Evolutionary conservation across 1,140 invertebrate genomes (phyloP).

Genomic region (Parapsyche elsis): DNA sequence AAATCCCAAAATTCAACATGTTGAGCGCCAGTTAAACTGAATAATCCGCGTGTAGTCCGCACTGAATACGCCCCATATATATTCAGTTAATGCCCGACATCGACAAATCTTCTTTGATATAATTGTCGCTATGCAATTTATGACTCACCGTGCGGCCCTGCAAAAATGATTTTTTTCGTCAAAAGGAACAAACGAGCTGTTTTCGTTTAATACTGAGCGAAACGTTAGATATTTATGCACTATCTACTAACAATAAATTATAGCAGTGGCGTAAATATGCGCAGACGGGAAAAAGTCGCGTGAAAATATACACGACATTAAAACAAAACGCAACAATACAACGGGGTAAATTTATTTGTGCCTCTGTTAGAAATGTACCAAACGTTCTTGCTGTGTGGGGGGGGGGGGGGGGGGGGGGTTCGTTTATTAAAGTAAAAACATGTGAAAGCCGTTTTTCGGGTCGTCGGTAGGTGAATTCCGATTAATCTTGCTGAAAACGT

Average conservation of each 20-base stretch:
- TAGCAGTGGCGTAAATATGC: too few relatives aligned
- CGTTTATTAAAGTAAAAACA: slow-evolving; percentile 8
- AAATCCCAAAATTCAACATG: slow-evolving; percentile 28
- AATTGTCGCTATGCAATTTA: too few relatives aligned
- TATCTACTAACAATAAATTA: too few relatives aligned
- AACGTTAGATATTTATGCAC: too few relatives aligned
- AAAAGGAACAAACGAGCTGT: too few relatives aligned
- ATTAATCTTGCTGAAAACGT: slow-evolving; percentile 35
- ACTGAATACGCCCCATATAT: not conserved
- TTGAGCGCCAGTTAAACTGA: slow-evolving; percentile 26
- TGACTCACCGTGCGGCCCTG: too few relatives aligned
- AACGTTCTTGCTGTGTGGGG: too few relatives aligned
- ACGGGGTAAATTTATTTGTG: not conserved
- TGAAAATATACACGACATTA: not conserved
- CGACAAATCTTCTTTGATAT: too few relatives aligned
- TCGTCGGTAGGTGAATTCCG: slow-evolving; percentile 10
- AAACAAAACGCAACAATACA: not conserved
- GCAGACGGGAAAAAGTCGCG: not conserved
- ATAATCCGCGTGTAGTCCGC: slow-evolving; percentile 29
- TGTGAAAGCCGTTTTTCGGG: slow-evolving; percentile 31
- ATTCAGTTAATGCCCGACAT: not conserved
- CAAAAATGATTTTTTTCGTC: too few relatives aligned
- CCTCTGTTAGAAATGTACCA: not conserved
- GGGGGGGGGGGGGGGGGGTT: too few relatives aligned
- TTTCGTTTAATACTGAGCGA: too few relatives aligned